Evolutionary conservation across 2,797 vertebrate species (phyloP).

Genomic region (Pangasius djambal): DNA sequence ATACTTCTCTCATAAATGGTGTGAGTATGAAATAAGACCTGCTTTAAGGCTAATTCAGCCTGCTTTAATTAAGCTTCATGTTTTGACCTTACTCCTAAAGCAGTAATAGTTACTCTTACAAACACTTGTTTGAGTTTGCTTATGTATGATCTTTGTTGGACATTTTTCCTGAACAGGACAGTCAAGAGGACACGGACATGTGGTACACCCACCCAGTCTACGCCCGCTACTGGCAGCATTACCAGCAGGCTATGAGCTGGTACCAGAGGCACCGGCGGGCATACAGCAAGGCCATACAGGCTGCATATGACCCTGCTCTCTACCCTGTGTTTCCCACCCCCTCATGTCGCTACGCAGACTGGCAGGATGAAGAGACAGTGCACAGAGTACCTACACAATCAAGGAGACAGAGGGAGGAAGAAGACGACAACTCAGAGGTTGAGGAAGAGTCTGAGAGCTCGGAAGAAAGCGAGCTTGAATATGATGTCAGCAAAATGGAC

Average conservation of each 20-base stretch:
- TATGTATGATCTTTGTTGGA: background rate
- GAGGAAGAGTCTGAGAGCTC: conserved; percentile 70
- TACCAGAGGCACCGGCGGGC: conserved; percentile 81
- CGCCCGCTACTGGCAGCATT: conserved; percentile 90
- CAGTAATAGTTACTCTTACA: background rate
- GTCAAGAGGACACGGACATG: conserved; percentile 54
- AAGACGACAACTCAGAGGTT: conserved; percentile 31
- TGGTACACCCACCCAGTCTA: conserved; percentile 83
- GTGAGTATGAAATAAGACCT: background rate
- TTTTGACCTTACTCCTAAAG: background rate
- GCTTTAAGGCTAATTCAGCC: background rate
- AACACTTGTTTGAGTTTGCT: background rate
- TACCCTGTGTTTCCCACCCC: conserved; percentile 43
- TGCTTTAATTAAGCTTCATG: background rate
- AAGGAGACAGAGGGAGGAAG: background rate
- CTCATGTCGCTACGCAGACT: conserved; percentile 64
- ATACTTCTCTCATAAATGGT: background rate
- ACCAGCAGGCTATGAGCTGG: conserved; percentile 88
- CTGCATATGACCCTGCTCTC: conserved; percentile 63
- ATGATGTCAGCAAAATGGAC: conserved; percentile 92
- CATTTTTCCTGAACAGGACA: conserved; percentile 16
- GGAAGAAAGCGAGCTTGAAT: conserved; percentile 80
- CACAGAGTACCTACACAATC: background rate
- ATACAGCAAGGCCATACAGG: conserved; percentile 81
- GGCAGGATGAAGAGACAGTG: conserved; percentile 55